Percentiles rank a stretch among this genome's conserved stretches.
Evolutionary conservation across 2,113 vertebrate species (phyloP).

Genomic region (Prinia subflava): DNA sequence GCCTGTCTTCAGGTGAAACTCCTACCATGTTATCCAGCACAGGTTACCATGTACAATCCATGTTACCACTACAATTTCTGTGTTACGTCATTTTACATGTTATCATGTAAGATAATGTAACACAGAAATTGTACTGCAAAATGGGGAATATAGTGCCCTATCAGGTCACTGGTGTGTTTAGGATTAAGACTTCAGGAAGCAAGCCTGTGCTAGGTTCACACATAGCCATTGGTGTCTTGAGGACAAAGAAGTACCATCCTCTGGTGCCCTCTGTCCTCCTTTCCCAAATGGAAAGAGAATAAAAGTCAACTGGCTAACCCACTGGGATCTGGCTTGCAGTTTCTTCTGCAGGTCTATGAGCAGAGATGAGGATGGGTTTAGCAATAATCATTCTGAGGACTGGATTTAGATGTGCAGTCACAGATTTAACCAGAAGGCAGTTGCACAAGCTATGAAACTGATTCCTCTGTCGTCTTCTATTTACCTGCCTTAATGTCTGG

Average conservation of each 20-base stretch:
- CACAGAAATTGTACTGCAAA: background rate
- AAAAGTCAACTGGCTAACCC: background rate
- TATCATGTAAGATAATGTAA: background rate
- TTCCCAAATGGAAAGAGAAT: background rate
- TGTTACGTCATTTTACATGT: background rate
- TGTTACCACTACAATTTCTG: no score
- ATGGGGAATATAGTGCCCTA: background rate
- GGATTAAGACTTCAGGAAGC: background rate
- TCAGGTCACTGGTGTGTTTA: background rate
- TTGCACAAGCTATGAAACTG: background rate
- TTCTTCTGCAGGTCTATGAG: background rate
- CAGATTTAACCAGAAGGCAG: rapidly evolving
- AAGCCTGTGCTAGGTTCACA: background rate
- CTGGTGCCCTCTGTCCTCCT: background rate
- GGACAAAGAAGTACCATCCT: background rate
- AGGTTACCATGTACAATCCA: no score
- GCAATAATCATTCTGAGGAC: background rate
- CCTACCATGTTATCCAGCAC: background rate
- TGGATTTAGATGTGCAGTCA: background rate
- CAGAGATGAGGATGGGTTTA: background rate
- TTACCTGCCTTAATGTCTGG: background rate
- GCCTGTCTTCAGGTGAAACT: background rate
- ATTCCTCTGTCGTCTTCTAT: background rate
- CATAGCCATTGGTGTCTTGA: background rate
- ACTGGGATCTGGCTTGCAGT: background rate